phyloP scores from a whole-genome alignment of 92 coral and sea anemone species.

The Paramuricea clavata region DNA sequence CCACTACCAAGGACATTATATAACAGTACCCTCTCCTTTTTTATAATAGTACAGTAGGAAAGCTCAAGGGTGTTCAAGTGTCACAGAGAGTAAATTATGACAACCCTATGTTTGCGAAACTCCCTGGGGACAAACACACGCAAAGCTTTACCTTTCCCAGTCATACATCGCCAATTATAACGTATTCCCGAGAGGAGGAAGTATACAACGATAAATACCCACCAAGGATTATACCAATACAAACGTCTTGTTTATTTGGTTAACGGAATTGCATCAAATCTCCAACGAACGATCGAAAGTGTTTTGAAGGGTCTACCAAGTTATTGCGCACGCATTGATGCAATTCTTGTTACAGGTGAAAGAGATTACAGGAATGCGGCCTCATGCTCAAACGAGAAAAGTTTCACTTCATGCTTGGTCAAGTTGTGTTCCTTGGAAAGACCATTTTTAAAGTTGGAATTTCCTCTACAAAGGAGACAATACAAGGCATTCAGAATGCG shows the following conservation, averaged over 20 bases:
- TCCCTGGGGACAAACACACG: not conserved
- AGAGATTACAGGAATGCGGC: slow-evolving; percentile 46
- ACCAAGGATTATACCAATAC: slow-evolving; percentile 56
- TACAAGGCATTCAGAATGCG: not conserved
- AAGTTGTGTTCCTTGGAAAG: slow-evolving; percentile 57
- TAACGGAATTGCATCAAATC: not conserved
- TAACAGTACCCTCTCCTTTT: too few species aligned
- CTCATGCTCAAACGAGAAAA: slow-evolving; percentile 54
- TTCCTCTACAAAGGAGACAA: not conserved
- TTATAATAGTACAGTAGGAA: too few species aligned
- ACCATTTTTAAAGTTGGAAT: slow-evolving; percentile 3
- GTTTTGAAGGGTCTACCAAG: not conserved
- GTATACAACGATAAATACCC: slow-evolving; percentile 66
- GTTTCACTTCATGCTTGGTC: slow-evolving; percentile 57
- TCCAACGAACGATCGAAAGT: slow-evolving; percentile 1
- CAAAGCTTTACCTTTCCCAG: slow-evolving; percentile 68
- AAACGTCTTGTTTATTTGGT: slow-evolving; percentile 51
- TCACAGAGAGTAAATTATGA: too few species aligned
- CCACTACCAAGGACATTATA: too few species aligned
- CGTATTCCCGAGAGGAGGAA: slow-evolving; percentile 55
- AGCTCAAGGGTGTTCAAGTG: too few species aligned
- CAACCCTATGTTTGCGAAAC: too few species aligned
- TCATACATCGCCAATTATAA: slow-evolving; percentile 69
- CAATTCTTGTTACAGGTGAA: slow-evolving; percentile 25
- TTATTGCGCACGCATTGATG: not conserved